These are phyloP conservation scores for Petrosia ficiformis DNA, from an alignment of 37 sponge, comb jelly and placozoan genomes.

Conservation along the genomic window DNA sequence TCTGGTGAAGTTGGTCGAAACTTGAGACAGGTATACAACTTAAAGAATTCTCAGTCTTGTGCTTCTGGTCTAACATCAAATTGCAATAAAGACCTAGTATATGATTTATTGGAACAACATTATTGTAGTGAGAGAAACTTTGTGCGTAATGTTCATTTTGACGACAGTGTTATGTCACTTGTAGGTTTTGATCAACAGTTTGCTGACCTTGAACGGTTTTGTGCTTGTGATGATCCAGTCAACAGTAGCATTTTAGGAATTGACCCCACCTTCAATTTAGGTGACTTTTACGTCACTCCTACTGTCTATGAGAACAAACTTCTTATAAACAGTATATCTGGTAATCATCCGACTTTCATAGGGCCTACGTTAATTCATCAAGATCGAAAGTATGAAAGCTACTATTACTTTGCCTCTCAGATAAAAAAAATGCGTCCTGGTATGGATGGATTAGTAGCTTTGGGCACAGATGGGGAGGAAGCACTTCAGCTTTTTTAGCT, in stretches of 20 bases:
- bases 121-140: background rate
- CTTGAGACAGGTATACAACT: too few relatives aligned
- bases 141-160: constrained; percentile 6
- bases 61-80: background rate
- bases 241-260: too few relatives aligned
- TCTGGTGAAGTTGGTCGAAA: too few relatives aligned
- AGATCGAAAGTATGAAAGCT: constrained; percentile 10
- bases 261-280: constrained; percentile 37
- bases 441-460: constrained; percentile 9
- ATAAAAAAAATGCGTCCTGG: constrained; percentile 1
- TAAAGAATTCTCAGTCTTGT: too few relatives aligned
- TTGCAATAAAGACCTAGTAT: background rate
- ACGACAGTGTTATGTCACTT: background rate
- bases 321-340: constrained; percentile 5
- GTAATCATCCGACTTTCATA: constrained; percentile 18
- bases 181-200: constrained; percentile 10
- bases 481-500: constrained; percentile 17
- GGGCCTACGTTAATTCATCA: constrained; percentile 33
- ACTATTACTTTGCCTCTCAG: constrained; percentile 9
- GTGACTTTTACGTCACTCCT: constrained; percentile 44
- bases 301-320: constrained; percentile 38
- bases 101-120: constrained; percentile 5
- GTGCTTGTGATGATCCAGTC: background rate
- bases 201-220: background rate
- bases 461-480: constrained; percentile 52